These are phyloP conservation scores for Noctua janthe DNA, from an alignment of 2,888 invertebrate species.

Conservation along the genomic window DNA sequence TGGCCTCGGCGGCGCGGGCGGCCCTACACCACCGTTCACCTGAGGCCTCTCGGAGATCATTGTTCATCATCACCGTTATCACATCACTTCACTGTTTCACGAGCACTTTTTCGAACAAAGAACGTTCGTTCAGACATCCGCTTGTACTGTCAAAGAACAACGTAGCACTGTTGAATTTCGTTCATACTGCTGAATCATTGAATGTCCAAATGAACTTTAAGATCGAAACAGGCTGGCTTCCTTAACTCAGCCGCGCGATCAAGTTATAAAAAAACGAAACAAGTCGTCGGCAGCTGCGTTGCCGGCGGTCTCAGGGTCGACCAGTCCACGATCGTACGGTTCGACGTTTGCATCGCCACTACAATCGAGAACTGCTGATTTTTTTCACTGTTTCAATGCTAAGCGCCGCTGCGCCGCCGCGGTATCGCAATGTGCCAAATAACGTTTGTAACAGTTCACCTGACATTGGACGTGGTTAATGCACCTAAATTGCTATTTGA, in stretches of 20 bases:
- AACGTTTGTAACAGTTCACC: constrained; percentile 71
- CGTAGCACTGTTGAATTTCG: constrained; percentile 56
- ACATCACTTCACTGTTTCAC: constrained; percentile 67
- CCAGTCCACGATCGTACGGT: constrained; percentile 78
- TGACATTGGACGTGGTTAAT: constrained; percentile 76
- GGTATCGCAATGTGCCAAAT: constrained; percentile 76
- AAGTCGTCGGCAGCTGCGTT: constrained; percentile 80
- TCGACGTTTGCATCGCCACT: constrained; percentile 76
- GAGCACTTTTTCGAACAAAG: constrained; percentile 65
- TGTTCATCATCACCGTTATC: constrained; percentile 84
- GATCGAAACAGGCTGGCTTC: constrained; percentile 67
- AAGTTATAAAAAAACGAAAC: constrained; percentile 74
- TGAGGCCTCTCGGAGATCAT: constrained; percentile 87
- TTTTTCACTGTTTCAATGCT: constrained; percentile 83
- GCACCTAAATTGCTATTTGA: constrained; percentile 68
- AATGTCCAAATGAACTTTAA: constrained; percentile 64
- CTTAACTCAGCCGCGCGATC: constrained; percentile 71
- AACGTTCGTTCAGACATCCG: constrained; percentile 60
- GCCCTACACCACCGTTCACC: constrained; percentile 84
- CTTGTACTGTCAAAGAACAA: constrained; percentile 61
- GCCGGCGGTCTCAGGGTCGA: constrained; percentile 86
- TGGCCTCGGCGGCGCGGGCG: constrained; percentile 85
- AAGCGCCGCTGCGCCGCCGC: constrained; percentile 67
- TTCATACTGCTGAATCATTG: constrained; percentile 66
- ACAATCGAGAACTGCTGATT: constrained; percentile 76